These are phyloP conservation scores for Morpho deidamia DNA, from an alignment of 2,888 invertebrate genomes.

Conservation along the genomic window DNA sequence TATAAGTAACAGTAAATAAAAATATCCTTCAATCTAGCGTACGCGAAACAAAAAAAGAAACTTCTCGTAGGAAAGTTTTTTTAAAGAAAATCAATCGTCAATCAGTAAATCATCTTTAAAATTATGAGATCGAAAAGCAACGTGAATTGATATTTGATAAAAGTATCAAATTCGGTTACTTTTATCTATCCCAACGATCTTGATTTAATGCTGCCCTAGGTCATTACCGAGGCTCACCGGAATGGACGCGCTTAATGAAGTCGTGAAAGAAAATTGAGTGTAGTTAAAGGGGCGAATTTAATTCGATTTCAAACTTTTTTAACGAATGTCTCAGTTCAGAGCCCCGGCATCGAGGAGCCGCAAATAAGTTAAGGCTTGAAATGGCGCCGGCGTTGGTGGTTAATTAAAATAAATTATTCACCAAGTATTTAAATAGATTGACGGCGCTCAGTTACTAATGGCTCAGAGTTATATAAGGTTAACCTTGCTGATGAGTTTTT, in stretches of 20 bases:
- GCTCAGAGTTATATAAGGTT: slow-evolving; percentile 6
- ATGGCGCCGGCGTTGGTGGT: slow-evolving; percentile 60
- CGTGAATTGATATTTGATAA: slow-evolving; percentile 16
- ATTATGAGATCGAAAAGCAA: background rate
- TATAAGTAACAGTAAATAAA: no score
- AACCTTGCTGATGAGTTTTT: slow-evolving; percentile 3
- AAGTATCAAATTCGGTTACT: slow-evolving; percentile 20
- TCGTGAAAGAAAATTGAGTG: slow-evolving; percentile 76
- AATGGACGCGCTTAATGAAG: slow-evolving; percentile 74
- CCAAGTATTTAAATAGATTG: slow-evolving; percentile 48
- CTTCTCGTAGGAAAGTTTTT: no score
- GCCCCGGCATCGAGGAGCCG: slow-evolving; percentile 49
- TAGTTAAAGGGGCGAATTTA: slow-evolving; percentile 76
- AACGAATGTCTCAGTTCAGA: slow-evolving; percentile 67
- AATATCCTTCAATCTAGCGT: no score
- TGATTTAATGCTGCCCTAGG: slow-evolving; percentile 74
- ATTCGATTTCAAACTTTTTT: slow-evolving; percentile 75
- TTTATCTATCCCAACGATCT: slow-evolving; percentile 39
- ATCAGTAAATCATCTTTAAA: background rate
- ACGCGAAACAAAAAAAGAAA: no score
- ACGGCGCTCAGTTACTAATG: slow-evolving; percentile 9
- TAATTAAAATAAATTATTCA: slow-evolving; percentile 72
- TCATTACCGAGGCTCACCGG: slow-evolving; percentile 74
- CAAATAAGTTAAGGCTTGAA: slow-evolving; percentile 61
- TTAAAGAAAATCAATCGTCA: no score